Conservation (phyloP, 2,888 invertebrate genomes). For the Tenthredo livida region DNA sequence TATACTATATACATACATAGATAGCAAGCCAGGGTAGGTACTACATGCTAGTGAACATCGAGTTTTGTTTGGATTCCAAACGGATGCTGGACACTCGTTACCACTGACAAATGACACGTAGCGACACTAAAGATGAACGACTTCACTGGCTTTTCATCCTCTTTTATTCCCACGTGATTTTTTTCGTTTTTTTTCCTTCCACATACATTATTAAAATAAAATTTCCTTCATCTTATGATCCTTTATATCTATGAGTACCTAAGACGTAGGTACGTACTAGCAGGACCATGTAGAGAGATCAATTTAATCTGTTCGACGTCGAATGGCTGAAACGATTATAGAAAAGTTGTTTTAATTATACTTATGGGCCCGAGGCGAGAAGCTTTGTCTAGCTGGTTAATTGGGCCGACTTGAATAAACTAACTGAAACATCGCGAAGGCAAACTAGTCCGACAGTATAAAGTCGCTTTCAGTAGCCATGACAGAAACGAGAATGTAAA, state of each 20-base stretch:
- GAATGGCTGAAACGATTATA: slow-evolving; percentile 25
- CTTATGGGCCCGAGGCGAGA: background rate
- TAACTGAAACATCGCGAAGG: background rate
- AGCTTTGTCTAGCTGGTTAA: background rate
- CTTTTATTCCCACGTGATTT: background rate
- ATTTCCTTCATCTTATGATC: background rate
- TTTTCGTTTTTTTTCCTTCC: background rate
- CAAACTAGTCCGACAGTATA: slow-evolving; percentile 2
- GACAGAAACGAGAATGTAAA: background rate
- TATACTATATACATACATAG: background rate
- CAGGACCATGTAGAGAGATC: background rate
- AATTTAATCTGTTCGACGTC: slow-evolving; percentile 11
- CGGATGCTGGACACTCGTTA: slow-evolving; percentile 52
- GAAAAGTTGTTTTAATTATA: slow-evolving; percentile 32
- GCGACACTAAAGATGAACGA: slow-evolving; percentile 47
- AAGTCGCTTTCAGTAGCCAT: background rate
- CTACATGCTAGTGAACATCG: background rate
- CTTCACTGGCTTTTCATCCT: slow-evolving; percentile 3
- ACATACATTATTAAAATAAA: background rate
- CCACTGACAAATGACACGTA: slow-evolving; percentile 48
- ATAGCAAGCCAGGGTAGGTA: background rate
- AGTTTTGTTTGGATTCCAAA: slow-evolving; percentile 48
- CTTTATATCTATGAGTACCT: too few species aligned
- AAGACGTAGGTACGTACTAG: too few species aligned
- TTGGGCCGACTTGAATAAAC: background rate